These are phyloP conservation scores for Xanthostigma xanthostigma DNA, from an alignment of 2,888 invertebrate genomes.

Conservation along the genomic window DNA sequence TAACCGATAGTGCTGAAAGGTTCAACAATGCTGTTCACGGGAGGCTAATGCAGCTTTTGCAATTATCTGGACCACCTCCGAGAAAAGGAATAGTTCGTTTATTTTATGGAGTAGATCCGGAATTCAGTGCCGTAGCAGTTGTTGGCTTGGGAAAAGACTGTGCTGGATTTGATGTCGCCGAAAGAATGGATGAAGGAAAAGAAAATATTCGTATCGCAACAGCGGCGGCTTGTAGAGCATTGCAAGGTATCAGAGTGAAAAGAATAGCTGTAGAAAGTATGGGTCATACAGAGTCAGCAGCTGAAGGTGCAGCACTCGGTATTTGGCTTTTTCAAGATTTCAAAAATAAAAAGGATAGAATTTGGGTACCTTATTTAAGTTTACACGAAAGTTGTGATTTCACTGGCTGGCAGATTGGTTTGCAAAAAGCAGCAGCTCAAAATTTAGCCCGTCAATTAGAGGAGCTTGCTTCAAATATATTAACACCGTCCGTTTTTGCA, in stretches of 20 bases:
- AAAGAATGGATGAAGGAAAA: slow-evolving; percentile 56
- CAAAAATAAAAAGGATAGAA: slow-evolving; percentile 27
- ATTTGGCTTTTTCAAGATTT: slow-evolving; percentile 58
- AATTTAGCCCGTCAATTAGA: slow-evolving; percentile 62
- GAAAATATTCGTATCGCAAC: slow-evolving; percentile 60
- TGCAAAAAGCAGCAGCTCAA: slow-evolving; percentile 60
- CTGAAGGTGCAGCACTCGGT: slow-evolving; percentile 58
- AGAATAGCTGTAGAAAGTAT: slow-evolving; percentile 58
- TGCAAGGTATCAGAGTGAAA: slow-evolving; percentile 35
- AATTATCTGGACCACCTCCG: slow-evolving; percentile 31
- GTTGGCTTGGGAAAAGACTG: slow-evolving; percentile 60
- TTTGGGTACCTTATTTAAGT: slow-evolving; percentile 30
- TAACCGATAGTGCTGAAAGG: slow-evolving; percentile 44
- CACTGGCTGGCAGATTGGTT: slow-evolving; percentile 57
- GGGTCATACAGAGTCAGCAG: slow-evolving; percentile 61
- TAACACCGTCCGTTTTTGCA: slow-evolving; percentile 67
- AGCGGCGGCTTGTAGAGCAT: slow-evolving; percentile 39
- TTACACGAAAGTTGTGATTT: slow-evolving; percentile 48
- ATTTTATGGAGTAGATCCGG: slow-evolving; percentile 46
- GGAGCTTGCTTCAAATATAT: slow-evolving; percentile 65
- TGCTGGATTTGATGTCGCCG: slow-evolving; percentile 46
- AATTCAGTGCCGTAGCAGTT: slow-evolving; percentile 51
- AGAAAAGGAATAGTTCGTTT: slow-evolving; percentile 39
- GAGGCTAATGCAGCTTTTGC: slow-evolving; percentile 35
- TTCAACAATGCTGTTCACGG: slow-evolving; percentile 39